Conservation (phyloP, 2,113 vertebrate genomes). For the Fulica atra region DNA sequence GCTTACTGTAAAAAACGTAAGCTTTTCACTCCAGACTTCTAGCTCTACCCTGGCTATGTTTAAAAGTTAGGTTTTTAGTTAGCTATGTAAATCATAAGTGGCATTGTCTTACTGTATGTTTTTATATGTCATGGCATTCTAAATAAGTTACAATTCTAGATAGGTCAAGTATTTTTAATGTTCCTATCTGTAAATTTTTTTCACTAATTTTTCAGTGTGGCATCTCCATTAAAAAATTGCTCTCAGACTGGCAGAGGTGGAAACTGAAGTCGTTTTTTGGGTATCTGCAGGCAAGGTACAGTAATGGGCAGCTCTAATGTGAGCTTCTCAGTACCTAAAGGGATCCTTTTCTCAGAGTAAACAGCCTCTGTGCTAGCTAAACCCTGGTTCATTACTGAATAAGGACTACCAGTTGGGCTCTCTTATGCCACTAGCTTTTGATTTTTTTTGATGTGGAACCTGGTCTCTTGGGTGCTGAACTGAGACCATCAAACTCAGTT, state of each 20-base stretch:
- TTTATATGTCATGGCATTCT: neutral
- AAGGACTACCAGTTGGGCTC: neutral
- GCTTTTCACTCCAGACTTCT: neutral
- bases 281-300: neutral
- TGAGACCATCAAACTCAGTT: neutral
- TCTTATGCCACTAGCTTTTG: neutral
- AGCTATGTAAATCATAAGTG: neutral
- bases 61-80: neutral
- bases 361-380: neutral
- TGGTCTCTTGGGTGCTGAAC: neutral
- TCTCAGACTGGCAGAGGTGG: neutral
- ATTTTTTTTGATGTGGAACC: neutral
- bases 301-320: neutral
- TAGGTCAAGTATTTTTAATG: neutral
- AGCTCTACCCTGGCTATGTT: neutral
- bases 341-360: neutral
- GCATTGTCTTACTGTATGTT: neutral
- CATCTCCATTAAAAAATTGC: neutral
- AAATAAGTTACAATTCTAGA: neutral
- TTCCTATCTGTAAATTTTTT: neutral
- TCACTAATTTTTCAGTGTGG: neutral
- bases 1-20: neutral
- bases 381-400: neutral
- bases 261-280: constrained; percentile 24
- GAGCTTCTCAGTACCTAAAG: neutral